phyloP scores from a whole-genome alignment of 2,113 vertebrate genomes.

The Apeltes quadracus region DNA sequence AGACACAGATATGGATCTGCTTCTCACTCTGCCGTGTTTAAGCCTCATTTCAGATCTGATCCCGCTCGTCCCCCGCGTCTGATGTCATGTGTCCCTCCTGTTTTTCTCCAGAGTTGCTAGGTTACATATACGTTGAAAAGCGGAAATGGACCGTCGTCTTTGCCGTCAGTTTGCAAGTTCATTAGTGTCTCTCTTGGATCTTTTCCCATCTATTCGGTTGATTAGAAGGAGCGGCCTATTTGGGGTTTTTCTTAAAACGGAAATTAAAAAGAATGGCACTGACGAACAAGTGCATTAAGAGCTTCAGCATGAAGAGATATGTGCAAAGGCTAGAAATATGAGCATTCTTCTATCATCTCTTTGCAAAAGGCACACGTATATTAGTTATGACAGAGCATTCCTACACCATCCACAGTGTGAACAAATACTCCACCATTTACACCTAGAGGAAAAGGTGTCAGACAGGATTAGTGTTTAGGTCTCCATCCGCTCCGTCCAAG shows the following conservation, averaged over 20 bases:
- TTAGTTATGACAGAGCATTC: neutral
- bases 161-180: conserved; percentile 10
- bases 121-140: neutral
- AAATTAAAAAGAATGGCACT: neutral
- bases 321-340: neutral
- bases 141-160: neutral
- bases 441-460: neutral
- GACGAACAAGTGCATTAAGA: neutral
- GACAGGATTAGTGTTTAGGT: conserved; percentile 7
- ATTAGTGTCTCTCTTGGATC: conserved; percentile 19
- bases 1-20: conserved; percentile 10
- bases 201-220: neutral
- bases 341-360: neutral
- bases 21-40: neutral
- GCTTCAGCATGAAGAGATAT: neutral
- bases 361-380: neutral
- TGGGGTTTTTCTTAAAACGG: neutral
- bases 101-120: neutral
- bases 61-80: neutral
- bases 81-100: neutral
- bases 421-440: neutral
- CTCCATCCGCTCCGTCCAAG: conserved; percentile 9
- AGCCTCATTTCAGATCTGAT: conserved; percentile 7
- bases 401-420: neutral
- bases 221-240: neutral